Evolutionary conservation across 2,797 vertebrate species (phyloP).

Genomic region (Alectoris magna): DNA sequence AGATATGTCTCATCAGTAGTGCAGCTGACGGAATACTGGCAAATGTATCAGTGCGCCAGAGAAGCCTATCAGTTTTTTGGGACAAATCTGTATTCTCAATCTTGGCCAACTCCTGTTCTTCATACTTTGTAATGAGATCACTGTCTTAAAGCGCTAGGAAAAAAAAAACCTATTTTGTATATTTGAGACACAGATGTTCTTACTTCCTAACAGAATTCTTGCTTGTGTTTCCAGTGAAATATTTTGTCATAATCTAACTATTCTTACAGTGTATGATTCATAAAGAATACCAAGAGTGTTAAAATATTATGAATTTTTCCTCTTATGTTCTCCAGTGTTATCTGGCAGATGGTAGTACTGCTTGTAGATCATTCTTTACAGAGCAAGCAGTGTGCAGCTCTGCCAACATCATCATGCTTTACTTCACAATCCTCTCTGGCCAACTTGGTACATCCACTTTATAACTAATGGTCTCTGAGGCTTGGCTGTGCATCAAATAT

Average conservation of each 20-base stretch:
- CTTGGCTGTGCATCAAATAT: background rate
- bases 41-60: background rate
- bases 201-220: background rate
- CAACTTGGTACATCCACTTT: background rate
- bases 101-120: background rate
- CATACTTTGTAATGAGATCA: background rate
- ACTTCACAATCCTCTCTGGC: background rate
- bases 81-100: background rate
- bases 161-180: background rate
- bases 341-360: constrained; percentile 11
- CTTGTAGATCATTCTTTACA: constrained; percentile 34
- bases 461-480: background rate
- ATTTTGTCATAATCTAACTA: background rate
- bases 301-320: background rate
- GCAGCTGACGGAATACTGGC: background rate
- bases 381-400: background rate
- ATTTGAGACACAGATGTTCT: background rate
- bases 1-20: background rate
- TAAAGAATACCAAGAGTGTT: background rate
- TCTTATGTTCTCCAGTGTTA: background rate
- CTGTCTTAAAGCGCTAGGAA: background rate
- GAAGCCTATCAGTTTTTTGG: background rate
- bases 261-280: background rate
- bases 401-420: background rate
- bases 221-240: background rate